Conservation (phyloP, 2,797 vertebrate genomes). For the Echiichthys vipera region DNA sequence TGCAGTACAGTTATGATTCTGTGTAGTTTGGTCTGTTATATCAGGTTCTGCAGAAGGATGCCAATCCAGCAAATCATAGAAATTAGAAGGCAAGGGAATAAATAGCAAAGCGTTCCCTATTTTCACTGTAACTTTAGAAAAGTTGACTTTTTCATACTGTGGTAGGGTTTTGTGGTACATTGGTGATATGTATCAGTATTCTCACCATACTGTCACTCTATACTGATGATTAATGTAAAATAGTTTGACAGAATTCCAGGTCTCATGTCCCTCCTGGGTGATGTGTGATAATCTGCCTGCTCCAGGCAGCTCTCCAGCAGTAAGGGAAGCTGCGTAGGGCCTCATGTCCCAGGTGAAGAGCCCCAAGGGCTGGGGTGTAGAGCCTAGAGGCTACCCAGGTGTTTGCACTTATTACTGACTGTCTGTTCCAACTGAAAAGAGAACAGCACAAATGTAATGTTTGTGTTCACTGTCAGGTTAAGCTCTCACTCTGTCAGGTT, state of each 20-base stretch:
- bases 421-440: slow-evolving; percentile 65
- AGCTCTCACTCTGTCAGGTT: slow-evolving; percentile 59
- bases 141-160: slow-evolving; percentile 61
- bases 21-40: slow-evolving; percentile 12
- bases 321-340: slow-evolving; percentile 50
- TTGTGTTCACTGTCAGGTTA: slow-evolving; percentile 58
- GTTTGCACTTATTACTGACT: slow-evolving; percentile 77
- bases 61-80: neutral
- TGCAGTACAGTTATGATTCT: neutral
- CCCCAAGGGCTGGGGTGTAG: slow-evolving; percentile 75
- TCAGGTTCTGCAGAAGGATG: slow-evolving; percentile 13
- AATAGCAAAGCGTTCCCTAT: slow-evolving; percentile 20
- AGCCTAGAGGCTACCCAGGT: slow-evolving; percentile 84
- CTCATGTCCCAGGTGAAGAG: slow-evolving; percentile 84
- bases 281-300: slow-evolving; percentile 77
- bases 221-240: slow-evolving; percentile 82
- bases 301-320: slow-evolving; percentile 68
- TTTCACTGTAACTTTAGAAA: slow-evolving; percentile 55
- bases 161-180: slow-evolving; percentile 31
- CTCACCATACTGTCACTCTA: slow-evolving; percentile 61
- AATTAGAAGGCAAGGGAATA: neutral
- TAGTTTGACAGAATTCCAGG: slow-evolving; percentile 79
- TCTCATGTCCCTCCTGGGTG: slow-evolving; percentile 79
- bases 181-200: slow-evolving; percentile 64
- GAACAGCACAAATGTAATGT: slow-evolving; percentile 64